Evolutionary conservation across 2,888 invertebrate species (phyloP).

Genomic region (Sturmia bella): DNA sequence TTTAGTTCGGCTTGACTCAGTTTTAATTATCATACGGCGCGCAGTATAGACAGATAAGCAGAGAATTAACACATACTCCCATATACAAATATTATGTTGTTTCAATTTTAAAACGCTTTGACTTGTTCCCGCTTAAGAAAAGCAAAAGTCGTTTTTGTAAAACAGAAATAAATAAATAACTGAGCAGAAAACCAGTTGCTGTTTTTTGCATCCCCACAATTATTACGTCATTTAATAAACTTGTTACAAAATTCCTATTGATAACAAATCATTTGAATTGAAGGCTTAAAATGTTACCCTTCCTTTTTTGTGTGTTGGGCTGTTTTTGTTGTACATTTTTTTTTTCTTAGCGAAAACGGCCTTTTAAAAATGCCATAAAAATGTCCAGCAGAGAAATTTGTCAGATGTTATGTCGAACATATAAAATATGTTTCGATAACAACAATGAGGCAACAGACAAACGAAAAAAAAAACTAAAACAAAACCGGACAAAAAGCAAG

Average conservation of each 20-base stretch:
- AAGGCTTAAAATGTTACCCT: constrained; percentile 35
- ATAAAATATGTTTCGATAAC: constrained; percentile 69
- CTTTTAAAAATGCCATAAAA: constrained; percentile 40
- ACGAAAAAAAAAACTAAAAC: background rate
- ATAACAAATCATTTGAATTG: constrained; percentile 67
- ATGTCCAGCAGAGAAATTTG: constrained; percentile 72
- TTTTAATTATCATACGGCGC: too few species aligned
- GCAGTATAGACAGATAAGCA: too few species aligned
- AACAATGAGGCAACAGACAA: constrained; percentile 58
- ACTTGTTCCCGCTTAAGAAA: background rate
- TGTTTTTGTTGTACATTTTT: too few species aligned
- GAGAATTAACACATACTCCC: too few species aligned
- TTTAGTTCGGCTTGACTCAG: too few species aligned
- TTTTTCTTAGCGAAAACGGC: constrained; percentile 15
- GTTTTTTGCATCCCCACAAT: constrained; percentile 13
- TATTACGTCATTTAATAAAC: constrained; percentile 64
- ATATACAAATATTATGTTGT: too few species aligned
- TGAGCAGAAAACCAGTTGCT: background rate
- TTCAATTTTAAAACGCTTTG: too few species aligned
- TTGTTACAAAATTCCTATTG: constrained; percentile 66
- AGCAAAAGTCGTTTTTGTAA: background rate
- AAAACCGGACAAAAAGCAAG: constrained; percentile 34
- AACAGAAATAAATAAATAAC: background rate
- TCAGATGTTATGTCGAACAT: constrained; percentile 71
- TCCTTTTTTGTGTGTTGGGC: background rate